Evolutionary conservation across 2,797 vertebrate genomes (phyloP).

Genomic region (Chrysocyon brachyurus): DNA sequence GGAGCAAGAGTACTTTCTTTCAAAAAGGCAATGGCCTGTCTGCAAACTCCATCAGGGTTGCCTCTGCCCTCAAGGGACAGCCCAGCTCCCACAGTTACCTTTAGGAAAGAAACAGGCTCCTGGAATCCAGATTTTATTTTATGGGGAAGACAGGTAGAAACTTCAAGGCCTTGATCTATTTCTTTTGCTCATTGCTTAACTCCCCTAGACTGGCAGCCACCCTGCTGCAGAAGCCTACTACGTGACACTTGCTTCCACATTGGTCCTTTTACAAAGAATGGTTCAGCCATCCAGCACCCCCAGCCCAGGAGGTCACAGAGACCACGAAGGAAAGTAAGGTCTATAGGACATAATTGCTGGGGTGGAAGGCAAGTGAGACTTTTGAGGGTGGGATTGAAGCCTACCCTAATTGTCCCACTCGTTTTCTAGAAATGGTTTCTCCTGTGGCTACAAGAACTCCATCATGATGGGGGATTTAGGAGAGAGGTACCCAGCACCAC

Average conservation of each 20-base stretch:
- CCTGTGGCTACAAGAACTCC: neutral
- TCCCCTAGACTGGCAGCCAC: neutral
- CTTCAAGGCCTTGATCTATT: neutral
- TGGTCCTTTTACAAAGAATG: neutral
- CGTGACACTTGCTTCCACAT: neutral
- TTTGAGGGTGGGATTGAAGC: accelerated
- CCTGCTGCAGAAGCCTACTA: neutral
- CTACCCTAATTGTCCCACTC: neutral
- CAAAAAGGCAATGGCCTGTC: neutral
- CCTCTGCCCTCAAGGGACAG: neutral
- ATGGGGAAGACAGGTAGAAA: neutral
- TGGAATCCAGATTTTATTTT: neutral
- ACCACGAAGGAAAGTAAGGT: neutral
- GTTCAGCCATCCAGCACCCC: neutral
- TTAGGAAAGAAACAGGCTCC: neutral
- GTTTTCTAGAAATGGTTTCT: neutral
- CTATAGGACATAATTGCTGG: neutral
- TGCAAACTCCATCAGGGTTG: neutral
- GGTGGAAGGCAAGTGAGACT: too few species aligned
- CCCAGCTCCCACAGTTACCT: neutral
- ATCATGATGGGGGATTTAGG: neutral
- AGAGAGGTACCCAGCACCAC: neutral
- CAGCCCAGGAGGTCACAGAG: neutral
- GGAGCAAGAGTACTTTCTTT: neutral
- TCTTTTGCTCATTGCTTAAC: too few species aligned